Base-by-base conservation (phyloP, 2,113 vertebrate genomes). In the Orthonyx spaldingii region DNA sequence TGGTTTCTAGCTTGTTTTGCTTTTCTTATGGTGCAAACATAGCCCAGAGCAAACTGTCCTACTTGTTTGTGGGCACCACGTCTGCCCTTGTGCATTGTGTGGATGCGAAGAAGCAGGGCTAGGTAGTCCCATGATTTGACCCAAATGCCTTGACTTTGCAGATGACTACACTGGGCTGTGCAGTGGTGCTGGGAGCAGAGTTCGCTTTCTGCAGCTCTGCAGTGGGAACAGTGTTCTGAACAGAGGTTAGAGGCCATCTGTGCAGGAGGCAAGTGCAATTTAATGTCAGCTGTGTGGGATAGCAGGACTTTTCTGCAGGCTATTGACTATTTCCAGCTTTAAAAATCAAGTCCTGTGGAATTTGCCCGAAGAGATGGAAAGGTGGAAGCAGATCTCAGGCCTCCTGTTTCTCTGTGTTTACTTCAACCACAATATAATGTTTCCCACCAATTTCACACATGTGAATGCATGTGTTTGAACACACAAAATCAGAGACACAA, bases 11-110 rank as follows among this genome's bases (percentile, higher is more conserved):
- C 72, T 63, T 57, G 55, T 46, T 81, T 74, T 53, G 6, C 37
- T 4, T 1, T 72, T 88, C 59, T 28, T 65, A 11, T 2, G 0
- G 1, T 39, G 35, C 64, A 57, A 30, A 78, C 0, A 0, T 53
- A 47, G 49, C 41, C 19, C 57, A 75, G 61, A n/a, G 81, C 1
- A 5, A 53, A 56, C 61, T 42, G 68, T 60, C 9, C 4, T 76
- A 0, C 11, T 10, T 28, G 8, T 78, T 50, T 63, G 61, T 49
- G 66, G 55, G 46, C 41, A 32, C 4, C 11, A 11, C 0, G 7
- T 86, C 56, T 72, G 61, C 49, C n/a, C 28, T 46, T 1, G 1
- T 46, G 70, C 16, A 23, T 27, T 7, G 2, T 6, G 55, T 28
- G 64, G 11, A 24, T 11, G n/a, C 37, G 78, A 59, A 52, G 71